These are phyloP conservation scores for Cricetomys ansorgei DNA, from an alignment of 2,113 vertebrate genomes.

Conservation along the genomic window DNA sequence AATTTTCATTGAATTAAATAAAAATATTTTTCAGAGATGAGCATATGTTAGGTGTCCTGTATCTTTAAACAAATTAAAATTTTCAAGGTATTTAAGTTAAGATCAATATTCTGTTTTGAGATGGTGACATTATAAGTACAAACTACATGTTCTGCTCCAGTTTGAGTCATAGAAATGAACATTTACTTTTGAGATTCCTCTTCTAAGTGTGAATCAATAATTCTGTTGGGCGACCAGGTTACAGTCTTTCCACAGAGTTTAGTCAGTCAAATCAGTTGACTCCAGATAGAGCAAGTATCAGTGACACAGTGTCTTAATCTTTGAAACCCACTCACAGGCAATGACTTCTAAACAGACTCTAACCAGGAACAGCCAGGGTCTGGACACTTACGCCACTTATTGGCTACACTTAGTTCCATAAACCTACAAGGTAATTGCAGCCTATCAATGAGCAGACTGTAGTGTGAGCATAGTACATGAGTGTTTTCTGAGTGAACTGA, in stretches of 20 bases:
- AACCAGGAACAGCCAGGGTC: neutral
- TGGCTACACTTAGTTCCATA: neutral
- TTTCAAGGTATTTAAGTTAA: slow-evolving; percentile 33
- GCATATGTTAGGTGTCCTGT: neutral
- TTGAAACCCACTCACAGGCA: neutral
- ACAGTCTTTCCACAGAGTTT: neutral
- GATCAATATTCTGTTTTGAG: neutral
- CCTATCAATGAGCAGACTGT: neutral
- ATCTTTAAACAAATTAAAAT: neutral
- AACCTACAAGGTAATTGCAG: neutral
- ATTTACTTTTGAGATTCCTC: neutral
- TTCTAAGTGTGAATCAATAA: neutral
- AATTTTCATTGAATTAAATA: slow-evolving; percentile 45
- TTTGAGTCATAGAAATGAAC: neutral
- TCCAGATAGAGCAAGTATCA: neutral
- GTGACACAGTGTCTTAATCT: neutral
- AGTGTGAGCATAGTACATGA: neutral
- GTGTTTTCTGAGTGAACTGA: neutral
- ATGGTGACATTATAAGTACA: slow-evolving; percentile 4
- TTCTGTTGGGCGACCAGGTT: neutral
- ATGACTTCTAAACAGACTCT: neutral
- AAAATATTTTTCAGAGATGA: slow-evolving; percentile 13
- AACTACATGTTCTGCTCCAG: neutral
- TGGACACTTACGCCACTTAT: neutral
- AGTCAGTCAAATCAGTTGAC: neutral